phyloP scores from a whole-genome alignment of 2,797 vertebrate species.

The Nannoperca australis region DNA sequence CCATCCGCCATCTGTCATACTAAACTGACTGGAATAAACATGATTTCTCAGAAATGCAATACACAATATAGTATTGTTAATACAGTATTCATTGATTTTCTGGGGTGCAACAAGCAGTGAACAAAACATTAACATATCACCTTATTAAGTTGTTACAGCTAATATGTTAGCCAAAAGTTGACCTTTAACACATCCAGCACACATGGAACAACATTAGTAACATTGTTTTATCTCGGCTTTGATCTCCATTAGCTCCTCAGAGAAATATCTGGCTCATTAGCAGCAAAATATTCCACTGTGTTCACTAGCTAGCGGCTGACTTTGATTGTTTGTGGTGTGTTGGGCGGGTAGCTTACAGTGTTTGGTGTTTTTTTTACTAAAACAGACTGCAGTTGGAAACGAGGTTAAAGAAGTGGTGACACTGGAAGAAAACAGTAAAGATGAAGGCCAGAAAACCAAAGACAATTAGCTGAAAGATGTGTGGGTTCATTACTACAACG shows the following conservation, averaged over 20 bases:
- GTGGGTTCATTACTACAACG: not conserved
- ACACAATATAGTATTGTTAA: no score
- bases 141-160: not conserved
- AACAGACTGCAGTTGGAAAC: not conserved
- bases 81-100: not conserved
- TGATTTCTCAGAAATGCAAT: not conserved
- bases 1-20: not conserved
- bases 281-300: no score
- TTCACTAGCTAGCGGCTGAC: not conserved
- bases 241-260: not conserved
- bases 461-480: not conserved
- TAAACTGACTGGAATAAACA: not conserved
- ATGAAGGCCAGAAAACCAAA: not conserved
- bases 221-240: conserved; percentile 2
- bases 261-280: not conserved
- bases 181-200: no score
- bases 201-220: not conserved
- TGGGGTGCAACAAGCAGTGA: no score
- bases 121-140: not conserved
- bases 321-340: not conserved
- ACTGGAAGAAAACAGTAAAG: not conserved
- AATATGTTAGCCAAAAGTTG: no score
- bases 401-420: not conserved
- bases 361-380: not conserved
- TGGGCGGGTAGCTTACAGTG: not conserved